phyloP scores from a whole-genome alignment of 1,140 invertebrate genomes.

The Scaptodrosophila lebanonensis region DNA sequence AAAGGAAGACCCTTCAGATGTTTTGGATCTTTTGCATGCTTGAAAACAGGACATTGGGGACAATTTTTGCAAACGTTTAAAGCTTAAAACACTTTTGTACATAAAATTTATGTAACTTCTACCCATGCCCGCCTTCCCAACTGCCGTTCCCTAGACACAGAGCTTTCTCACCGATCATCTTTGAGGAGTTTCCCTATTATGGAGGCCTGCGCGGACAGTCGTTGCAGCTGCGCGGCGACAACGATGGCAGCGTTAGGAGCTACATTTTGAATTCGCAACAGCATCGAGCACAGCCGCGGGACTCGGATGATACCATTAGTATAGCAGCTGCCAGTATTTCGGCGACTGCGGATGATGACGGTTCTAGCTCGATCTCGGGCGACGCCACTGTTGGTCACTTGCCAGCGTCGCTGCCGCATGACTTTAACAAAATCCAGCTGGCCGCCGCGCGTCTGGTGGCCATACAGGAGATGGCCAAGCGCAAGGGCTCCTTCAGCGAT shows the following conservation, averaged over 20 bases:
- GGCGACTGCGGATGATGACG: slow-evolving; percentile 61
- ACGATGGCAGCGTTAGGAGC: slow-evolving; percentile 42
- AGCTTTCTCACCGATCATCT: slow-evolving; percentile 45
- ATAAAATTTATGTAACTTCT: slow-evolving; percentile 31
- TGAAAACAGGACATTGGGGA: no score
- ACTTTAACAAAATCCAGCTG: slow-evolving; percentile 77
- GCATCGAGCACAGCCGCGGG: slow-evolving; percentile 24
- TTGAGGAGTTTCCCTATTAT: slow-evolving; percentile 79
- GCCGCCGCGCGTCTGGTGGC: slow-evolving; percentile 78
- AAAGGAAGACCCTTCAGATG: no score
- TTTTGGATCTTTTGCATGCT: no score
- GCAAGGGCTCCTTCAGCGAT: slow-evolving; percentile 76
- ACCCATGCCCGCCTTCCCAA: slow-evolving; percentile 36
- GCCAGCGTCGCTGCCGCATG: slow-evolving; percentile 54
- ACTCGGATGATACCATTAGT: slow-evolving; percentile 56
- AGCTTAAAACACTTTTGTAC: slow-evolving; percentile 20
- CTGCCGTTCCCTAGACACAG: slow-evolving; percentile 76
- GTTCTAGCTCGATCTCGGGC: slow-evolving; percentile 44
- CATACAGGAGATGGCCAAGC: slow-evolving; percentile 78
- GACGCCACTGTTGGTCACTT: slow-evolving; percentile 32
- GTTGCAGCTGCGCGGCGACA: slow-evolving; percentile 49
- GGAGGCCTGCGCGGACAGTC: slow-evolving; percentile 81
- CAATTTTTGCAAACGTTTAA: no score
- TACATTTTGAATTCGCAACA: slow-evolving; percentile 43
- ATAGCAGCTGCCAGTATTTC: slow-evolving; percentile 54